Conservation (phyloP, 1,140 invertebrate genomes). For the Psix sp. region DNA sequence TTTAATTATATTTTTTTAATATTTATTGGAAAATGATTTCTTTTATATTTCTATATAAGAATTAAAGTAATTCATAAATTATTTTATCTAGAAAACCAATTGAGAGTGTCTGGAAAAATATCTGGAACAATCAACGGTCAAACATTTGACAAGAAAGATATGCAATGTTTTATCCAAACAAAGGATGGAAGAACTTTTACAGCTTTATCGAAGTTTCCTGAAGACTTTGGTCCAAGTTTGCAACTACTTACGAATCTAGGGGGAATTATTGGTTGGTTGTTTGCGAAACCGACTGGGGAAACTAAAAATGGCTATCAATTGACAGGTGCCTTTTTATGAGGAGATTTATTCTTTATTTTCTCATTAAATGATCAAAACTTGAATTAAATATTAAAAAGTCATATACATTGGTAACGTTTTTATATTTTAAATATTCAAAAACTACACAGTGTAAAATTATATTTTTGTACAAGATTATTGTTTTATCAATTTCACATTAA, state of each 20-base stretch:
- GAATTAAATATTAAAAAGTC: no score
- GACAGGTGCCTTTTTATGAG: constrained; percentile 76
- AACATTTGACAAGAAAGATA: constrained; percentile 84
- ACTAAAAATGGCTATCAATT: constrained; percentile 92
- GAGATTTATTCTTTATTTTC: no score
- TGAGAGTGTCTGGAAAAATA: constrained; percentile 91
- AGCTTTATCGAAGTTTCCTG: constrained; percentile 88
- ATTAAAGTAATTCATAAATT: no score
- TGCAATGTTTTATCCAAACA: constrained; percentile 95
- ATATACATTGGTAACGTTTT: no score
- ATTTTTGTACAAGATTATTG: no score
- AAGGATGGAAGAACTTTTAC: constrained; percentile 93
- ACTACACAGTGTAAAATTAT: no score
- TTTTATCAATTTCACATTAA: no score
- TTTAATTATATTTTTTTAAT: no score
- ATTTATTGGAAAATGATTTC: no score
- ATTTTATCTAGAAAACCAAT: constrained; percentile 82
- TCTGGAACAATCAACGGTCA: constrained; percentile 87
- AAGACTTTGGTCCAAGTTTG: constrained; percentile 85
- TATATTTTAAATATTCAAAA: no score
- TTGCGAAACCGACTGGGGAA: constrained; percentile 86
- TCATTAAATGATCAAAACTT: no score
- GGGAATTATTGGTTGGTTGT: constrained; percentile 92
- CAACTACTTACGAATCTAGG: constrained; percentile 89
- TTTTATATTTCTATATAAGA: no score